A percentile compares a stretch with the other conserved stretches of the same genome.
Evolutionary conservation across 2,113 vertebrate genomes (phyloP).

Genomic region (Orthonyx spaldingii): DNA sequence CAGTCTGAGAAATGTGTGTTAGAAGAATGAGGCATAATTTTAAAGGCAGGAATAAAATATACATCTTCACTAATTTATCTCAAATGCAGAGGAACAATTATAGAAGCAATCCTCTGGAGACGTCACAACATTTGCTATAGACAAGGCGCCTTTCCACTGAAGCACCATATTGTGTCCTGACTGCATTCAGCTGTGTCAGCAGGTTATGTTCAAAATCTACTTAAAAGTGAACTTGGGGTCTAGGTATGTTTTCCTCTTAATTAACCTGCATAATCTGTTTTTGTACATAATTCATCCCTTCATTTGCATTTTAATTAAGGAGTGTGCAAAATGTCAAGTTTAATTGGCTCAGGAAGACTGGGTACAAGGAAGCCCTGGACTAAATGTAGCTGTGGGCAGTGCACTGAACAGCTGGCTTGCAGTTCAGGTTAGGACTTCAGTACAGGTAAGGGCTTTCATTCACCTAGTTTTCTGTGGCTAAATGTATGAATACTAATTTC

Average conservation of each 20-base stretch:
- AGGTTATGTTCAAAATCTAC: constrained; percentile 20
- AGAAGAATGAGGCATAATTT: neutral
- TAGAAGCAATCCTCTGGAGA: neutral
- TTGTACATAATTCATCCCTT: constrained; percentile 67
- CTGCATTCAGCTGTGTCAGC: neutral
- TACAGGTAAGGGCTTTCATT: neutral
- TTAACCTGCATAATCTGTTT: constrained; percentile 64
- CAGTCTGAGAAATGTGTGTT: neutral
- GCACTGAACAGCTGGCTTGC: constrained; percentile 5
- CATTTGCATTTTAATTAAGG: constrained; percentile 77
- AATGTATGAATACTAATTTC: neutral
- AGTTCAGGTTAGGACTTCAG: constrained; percentile 5
- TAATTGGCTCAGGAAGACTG: constrained; percentile 69
- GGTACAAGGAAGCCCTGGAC: constrained; percentile 56
- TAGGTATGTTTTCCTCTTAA: constrained; percentile 65
- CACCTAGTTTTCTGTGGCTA: neutral
- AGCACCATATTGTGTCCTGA: neutral
- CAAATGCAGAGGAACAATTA: neutral
- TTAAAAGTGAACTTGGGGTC: constrained; percentile 33
- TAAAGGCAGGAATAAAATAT: neutral
- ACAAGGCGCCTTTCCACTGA: neutral
- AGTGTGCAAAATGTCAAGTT: constrained; percentile 69
- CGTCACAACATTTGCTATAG: neutral
- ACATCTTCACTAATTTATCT: neutral
- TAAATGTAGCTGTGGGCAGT: constrained; percentile 18